A percentile compares a stretch with the other conserved stretches of the same genome.
phyloP scores from a whole-genome alignment of 1,140 invertebrate genomes.

The Diachasmimorpha longicaudata region DNA sequence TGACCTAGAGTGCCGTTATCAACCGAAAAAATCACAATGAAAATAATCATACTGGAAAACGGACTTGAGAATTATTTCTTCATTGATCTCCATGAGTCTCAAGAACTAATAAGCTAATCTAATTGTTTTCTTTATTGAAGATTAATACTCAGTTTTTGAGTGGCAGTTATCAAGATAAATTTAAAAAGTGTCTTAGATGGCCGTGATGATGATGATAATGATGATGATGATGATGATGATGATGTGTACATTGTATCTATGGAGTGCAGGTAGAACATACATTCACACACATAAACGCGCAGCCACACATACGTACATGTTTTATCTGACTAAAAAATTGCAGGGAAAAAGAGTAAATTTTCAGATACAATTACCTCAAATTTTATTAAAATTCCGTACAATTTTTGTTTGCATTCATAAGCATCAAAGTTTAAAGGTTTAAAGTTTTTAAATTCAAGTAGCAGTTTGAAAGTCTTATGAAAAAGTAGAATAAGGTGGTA shows the following conservation, averaged over 20 bases:
- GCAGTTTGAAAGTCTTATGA: no score
- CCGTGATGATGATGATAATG: no score
- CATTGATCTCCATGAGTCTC: not conserved
- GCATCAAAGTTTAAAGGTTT: no score
- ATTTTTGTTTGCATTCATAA: no score
- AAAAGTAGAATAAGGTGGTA: no score
- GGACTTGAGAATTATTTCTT: not conserved
- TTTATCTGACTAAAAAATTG: not conserved
- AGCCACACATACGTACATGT: constrained; percentile 12
- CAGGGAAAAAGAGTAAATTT: not conserved
- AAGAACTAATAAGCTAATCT: not conserved
- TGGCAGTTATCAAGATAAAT: not conserved
- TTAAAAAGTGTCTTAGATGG: not conserved
- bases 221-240: no score
- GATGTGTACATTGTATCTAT: not conserved
- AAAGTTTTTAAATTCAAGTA: no score
- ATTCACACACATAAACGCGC: not conserved
- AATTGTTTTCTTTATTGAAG: not conserved
- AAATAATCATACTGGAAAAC: not conserved
- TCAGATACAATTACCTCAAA: no score
- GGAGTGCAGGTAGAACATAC: not conserved
- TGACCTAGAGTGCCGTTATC: constrained; percentile 20
- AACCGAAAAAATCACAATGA: constrained; percentile 3
- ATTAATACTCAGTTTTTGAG: no score
- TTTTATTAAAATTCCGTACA: no score